Evolutionary conservation across 1,140 invertebrate species (phyloP).

Genomic region (Plutomurus gul): DNA sequence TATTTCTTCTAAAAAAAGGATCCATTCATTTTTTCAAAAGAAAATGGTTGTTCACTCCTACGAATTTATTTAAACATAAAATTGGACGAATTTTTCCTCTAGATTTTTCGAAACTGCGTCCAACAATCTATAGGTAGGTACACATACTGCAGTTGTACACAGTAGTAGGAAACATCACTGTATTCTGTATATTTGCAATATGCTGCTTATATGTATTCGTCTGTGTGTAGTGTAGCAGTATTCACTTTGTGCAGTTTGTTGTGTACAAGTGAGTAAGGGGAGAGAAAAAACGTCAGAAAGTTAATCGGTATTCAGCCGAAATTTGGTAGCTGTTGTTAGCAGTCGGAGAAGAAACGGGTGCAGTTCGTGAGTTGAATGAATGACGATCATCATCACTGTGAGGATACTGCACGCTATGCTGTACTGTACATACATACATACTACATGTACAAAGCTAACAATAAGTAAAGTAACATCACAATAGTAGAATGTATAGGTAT

Average conservation of each 20-base stretch:
- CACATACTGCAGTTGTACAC: no score
- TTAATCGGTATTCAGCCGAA: slow-evolving; percentile 54
- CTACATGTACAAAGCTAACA: slow-evolving; percentile 18
- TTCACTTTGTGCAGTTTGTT: background rate
- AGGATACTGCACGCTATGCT: background rate
- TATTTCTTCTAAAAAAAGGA: no score
- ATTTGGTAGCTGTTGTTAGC: slow-evolving; percentile 53
- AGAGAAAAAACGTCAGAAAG: slow-evolving; percentile 51
- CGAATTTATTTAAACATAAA: no score
- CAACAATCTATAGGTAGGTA: no score
- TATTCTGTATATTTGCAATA: no score
- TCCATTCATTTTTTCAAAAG: no score
- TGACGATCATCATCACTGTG: slow-evolving; percentile 33
- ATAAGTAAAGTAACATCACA: background rate
- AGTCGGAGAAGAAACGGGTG: slow-evolving; percentile 52
- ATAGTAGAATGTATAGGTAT: no score
- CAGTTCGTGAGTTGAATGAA: slow-evolving; percentile 51
- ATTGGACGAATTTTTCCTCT: no score
- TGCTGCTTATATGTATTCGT: no score
- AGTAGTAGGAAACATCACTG: no score
- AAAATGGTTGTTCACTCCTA: no score
- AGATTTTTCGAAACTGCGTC: no score
- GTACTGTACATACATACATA: background rate
- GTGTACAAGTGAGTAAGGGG: slow-evolving; percentile 11
- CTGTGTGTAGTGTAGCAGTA: background rate